phyloP scores from a whole-genome alignment of 2,113 vertebrate species.

The Pavo muticus region DNA sequence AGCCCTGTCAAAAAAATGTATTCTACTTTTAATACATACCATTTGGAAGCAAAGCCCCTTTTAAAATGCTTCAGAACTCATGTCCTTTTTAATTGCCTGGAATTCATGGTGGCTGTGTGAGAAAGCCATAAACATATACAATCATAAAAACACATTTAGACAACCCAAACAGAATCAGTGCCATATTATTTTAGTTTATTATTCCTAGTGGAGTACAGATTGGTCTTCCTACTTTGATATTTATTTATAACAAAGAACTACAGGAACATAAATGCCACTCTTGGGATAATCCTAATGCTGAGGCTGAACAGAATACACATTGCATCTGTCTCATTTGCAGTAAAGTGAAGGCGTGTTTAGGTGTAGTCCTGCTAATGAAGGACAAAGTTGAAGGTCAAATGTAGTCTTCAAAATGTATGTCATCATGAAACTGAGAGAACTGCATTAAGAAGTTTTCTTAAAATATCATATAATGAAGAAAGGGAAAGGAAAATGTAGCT shows the following conservation, averaged over 20 bases:
- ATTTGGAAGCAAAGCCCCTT: constrained; percentile 70
- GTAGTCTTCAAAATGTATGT: constrained; percentile 48
- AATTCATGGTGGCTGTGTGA: constrained; percentile 79
- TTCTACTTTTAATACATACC: constrained; percentile 46
- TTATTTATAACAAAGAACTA: constrained; percentile 82
- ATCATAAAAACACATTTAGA: constrained; percentile 83
- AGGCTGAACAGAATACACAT: constrained; percentile 54
- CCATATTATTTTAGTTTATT: constrained; percentile 85
- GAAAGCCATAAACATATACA: constrained; percentile 80
- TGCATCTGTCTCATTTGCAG: constrained; percentile 76
- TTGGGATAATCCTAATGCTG: constrained; percentile 78
- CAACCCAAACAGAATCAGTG: constrained; percentile 82
- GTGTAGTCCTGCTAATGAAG: constrained; percentile 69
- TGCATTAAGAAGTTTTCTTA: constrained; percentile 42
- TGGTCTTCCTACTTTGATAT: constrained; percentile 79
- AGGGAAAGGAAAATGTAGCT: background rate
- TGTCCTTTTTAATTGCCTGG: constrained; percentile 79
- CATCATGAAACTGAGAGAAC: constrained; percentile 21
- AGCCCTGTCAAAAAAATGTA: constrained; percentile 37
- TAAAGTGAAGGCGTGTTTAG: constrained; percentile 69
- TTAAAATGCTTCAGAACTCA: constrained; percentile 73
- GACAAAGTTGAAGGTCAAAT: constrained; percentile 80
- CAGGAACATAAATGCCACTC: constrained; percentile 81
- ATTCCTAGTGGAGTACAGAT: constrained; percentile 77
- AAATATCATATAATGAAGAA: background rate